Base-by-base conservation (phyloP, 2,113 vertebrate species). In the Poeciliopsis prolifica region DNA sequence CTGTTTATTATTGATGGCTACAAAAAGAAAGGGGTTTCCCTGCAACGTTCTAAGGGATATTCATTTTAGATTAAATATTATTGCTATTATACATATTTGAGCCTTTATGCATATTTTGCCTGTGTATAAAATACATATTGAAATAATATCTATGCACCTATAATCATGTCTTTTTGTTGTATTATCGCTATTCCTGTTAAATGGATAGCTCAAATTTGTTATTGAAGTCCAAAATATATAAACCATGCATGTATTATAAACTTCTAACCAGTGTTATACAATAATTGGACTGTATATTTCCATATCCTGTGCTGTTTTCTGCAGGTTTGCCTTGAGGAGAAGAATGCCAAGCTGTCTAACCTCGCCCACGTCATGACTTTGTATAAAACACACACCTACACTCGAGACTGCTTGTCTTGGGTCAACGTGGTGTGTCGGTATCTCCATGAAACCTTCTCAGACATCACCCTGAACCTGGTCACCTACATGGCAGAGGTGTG, bases 291-390 rank as follows among this genome's bases (percentile, higher is more conserved):
- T 17, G 4, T 3, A 22, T 54, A 10, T 61, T 37, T 51, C 7
- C 35, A 42, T 63, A 48, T 33, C 13, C 58, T 58, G 13, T 2
- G 5, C 3, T 31, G 60, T 42, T 66, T 19, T 74, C 10, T 35
- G 22, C 0, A 99, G 98, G 96, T 99, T 64, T 99, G 98, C 88
- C 88, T 98, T 62, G 97, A 98, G 90, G 98, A 99, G 89, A 99
- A 97, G 90, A 98, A 98, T 58, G 89, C 96, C 42, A 99, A 99
- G 81, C 94, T 99, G 8, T 97, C 98, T 74, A 98, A 99, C 86
- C 95, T 99, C 24, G 97, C 98, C 28, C 98, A 99, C 13, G 98
- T 99, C 65, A 99, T 99, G 98, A 97, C 96, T 51, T 94, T 99
- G 72, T 99, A 99, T 78, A 99, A 98, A 93, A 99, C 96, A 0